phyloP scores from a whole-genome alignment of 2,113 vertebrate species.

The Panurus biarmicus region DNA sequence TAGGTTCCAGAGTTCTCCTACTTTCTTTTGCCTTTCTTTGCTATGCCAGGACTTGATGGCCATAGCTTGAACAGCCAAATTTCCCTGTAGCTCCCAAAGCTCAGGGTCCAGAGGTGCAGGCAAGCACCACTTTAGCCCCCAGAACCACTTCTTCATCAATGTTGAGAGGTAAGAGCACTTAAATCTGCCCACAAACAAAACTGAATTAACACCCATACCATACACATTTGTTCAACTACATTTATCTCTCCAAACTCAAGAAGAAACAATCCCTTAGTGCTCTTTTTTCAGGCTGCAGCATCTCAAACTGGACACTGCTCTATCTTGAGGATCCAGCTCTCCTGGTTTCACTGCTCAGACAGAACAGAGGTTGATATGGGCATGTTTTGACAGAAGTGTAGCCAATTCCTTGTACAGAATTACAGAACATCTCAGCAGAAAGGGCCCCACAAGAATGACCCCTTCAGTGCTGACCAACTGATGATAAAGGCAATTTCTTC shows the following conservation, averaged over 20 bases:
- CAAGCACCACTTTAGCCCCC: background rate
- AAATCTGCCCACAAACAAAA: background rate
- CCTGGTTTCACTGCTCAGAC: background rate
- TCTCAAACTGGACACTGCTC: background rate
- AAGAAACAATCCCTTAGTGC: background rate
- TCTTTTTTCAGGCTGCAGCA: background rate
- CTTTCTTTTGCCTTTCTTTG: background rate
- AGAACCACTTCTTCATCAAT: background rate
- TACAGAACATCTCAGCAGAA: background rate
- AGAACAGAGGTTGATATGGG: background rate
- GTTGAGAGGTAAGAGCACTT: background rate
- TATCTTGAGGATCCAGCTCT: background rate
- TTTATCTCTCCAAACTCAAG: background rate
- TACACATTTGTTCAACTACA: background rate
- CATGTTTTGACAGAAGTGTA: background rate
- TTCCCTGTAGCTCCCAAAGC: background rate
- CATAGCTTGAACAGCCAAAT: background rate
- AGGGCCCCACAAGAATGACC: accelerated
- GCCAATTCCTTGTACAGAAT: background rate
- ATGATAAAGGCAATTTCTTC: background rate
- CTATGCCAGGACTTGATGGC: too few species aligned
- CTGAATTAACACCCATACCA: background rate
- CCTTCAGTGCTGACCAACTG: background rate
- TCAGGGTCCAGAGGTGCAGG: background rate
- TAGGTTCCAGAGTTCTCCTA: background rate